Base-by-base conservation (phyloP, 2,113 vertebrate genomes). In the Indicator indicator region DNA sequence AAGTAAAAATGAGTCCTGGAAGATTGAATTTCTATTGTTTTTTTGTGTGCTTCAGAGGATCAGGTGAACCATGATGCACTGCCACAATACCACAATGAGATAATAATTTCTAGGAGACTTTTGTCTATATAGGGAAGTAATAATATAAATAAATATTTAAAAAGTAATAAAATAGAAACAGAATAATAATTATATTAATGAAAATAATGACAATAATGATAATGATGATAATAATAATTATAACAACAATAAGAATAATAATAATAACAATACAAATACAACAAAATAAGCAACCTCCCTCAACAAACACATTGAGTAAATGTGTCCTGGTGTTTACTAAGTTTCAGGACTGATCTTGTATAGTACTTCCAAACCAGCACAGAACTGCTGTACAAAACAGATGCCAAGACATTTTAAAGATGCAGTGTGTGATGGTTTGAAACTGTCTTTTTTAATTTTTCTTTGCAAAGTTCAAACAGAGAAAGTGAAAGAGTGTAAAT, bases 21-120 rank as follows among this genome's bases (percentile, higher is more conserved):
- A 54, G 30, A 55, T 11, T 56, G n/a, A 44, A 3, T 62, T 79
- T 13, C 7, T 46, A 40, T 15, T 16, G 9, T 24, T 64, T 12
- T 27, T 67, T 75, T 54, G 9, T 40, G 38, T 67, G 26, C 6
- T 90, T 76, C 67, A 58, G 14, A 88, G 11, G 12, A n/a, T 27
- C 4, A 9, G 4, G 0, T 44, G 55, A 64, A 19, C 13, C 55
- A 24, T 0, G 0, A 55, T 27, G 71, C 1, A 2, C 21, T 83
- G 5, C 16, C 21, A 52, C 30, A 48, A 21, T 3, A 55, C 19
- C 38, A 36, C 58, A 80, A 56, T 65, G 3, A 81, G 58, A 65
- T 11, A 55, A n/a, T 7, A 40, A 1, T 64, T 83, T 42, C 8
- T 28, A 55, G 27, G 38, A 30, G 6, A 16, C 33, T 88, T 86